Conservation (phyloP, 2,797 vertebrate genomes). For the Pristis pectinata region DNA sequence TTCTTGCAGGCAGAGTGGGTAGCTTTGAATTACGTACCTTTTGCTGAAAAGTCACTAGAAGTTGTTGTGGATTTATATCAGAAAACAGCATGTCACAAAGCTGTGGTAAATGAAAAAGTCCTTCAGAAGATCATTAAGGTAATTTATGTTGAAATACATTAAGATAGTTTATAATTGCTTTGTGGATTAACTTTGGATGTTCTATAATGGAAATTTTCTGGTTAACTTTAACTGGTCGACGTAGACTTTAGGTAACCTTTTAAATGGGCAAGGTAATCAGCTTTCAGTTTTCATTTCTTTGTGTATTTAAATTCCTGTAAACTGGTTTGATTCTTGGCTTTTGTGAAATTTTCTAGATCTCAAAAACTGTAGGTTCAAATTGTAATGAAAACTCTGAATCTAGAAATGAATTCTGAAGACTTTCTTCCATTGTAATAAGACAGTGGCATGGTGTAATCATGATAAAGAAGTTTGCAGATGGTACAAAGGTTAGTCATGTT, state of each 20-base stretch:
- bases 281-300: not conserved
- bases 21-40: conserved; percentile 97
- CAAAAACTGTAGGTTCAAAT: not conserved
- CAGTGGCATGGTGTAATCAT: not conserved
- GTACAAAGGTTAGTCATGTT: not conserved
- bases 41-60: conserved; percentile 93
- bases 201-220: not conserved
- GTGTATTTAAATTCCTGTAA: not conserved
- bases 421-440: not conserved
- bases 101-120: conserved; percentile 91
- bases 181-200: conserved; percentile 41
- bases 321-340: not conserved
- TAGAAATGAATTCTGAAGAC: not conserved
- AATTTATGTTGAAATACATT: conserved; percentile 40
- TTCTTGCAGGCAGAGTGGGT: conserved; percentile 89
- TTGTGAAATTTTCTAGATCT: not conserved
- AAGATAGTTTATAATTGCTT: conserved; percentile 32
- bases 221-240: not conserved
- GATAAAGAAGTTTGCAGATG: not conserved
- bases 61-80: conserved; percentile 95
- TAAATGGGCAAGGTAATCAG: not conserved
- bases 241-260: not conserved
- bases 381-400: not conserved
- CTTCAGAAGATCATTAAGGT: conserved; percentile 96
- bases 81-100: conserved; percentile 98